Evolutionary conservation across 2,888 invertebrate species (phyloP).

Genomic region (Tenthredo scrophulariae): DNA sequence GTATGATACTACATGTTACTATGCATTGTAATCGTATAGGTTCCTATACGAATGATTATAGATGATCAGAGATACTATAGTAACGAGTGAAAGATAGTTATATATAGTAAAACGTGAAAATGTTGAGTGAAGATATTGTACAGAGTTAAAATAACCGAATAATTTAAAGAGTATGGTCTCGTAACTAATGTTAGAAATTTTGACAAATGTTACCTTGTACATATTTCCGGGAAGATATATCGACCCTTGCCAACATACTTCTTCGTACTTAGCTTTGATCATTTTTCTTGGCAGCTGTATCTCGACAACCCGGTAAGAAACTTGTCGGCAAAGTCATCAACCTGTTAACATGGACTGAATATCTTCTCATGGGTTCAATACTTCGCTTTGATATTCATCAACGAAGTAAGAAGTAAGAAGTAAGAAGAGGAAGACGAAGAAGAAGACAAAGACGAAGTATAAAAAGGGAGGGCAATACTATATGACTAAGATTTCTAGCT

Average conservation of each 20-base stretch:
- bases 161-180: not conserved
- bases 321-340: constrained; percentile 35
- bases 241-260: constrained; percentile 21
- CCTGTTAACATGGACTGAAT: constrained; percentile 37
- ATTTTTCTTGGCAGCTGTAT: constrained; percentile 37
- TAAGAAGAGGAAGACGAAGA: not conserved
- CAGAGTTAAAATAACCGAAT: not conserved
- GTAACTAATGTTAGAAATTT: constrained; percentile 17
- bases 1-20: not conserved
- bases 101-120: not conserved
- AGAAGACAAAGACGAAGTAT: not conserved
- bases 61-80: not conserved
- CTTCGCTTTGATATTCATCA: constrained; percentile 9
- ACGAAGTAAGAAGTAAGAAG: not conserved
- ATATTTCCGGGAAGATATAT: constrained; percentile 32
- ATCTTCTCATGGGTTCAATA: constrained; percentile 13
- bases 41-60: not conserved
- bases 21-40: not conserved
- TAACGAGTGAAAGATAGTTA: not conserved
- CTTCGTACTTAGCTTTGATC: constrained; percentile 39
- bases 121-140: not conserved
- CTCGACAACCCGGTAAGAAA: constrained; percentile 38
- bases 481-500: constrained; percentile 4
- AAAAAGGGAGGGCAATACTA: not conserved
- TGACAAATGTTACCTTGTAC: constrained; percentile 26